Conservation (phyloP, 2,113 vertebrate genomes). For the Antidorcas marsupialis region DNA sequence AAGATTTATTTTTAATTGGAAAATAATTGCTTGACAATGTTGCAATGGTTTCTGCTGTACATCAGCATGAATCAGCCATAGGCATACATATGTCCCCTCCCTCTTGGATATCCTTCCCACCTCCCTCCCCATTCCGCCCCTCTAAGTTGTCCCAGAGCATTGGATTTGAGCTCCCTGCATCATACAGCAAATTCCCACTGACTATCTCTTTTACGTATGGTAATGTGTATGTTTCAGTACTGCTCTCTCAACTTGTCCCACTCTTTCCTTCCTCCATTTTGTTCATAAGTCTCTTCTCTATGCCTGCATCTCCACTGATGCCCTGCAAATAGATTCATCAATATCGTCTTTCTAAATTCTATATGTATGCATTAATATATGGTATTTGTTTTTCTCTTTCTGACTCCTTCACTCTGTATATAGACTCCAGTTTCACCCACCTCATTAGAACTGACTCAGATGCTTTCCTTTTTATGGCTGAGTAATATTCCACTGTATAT, state of each 20-base stretch:
- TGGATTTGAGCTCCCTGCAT: neutral
- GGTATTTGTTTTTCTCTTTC: neutral
- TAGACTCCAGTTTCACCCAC: neutral
- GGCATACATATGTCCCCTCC: neutral
- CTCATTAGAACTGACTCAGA: neutral
- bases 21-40: neutral
- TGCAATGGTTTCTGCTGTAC: neutral
- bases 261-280: neutral
- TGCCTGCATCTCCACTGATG: neutral
- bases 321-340: neutral
- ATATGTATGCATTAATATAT: neutral
- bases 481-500: neutral
- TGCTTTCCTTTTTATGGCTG: neutral
- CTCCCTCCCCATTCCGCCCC: neutral
- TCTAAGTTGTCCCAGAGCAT: neutral
- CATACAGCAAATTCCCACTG: neutral
- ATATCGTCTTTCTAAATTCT: neutral
- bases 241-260: neutral
- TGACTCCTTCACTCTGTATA: neutral
- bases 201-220: neutral
- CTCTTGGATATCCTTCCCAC: neutral
- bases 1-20: neutral
- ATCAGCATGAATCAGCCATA: neutral
- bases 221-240: neutral
- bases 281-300: neutral